Percentiles rank a stretch among this genome's conserved stretches.
phyloP scores from a whole-genome alignment of 1,140 invertebrate genomes.

The Lerema accius region DNA sequence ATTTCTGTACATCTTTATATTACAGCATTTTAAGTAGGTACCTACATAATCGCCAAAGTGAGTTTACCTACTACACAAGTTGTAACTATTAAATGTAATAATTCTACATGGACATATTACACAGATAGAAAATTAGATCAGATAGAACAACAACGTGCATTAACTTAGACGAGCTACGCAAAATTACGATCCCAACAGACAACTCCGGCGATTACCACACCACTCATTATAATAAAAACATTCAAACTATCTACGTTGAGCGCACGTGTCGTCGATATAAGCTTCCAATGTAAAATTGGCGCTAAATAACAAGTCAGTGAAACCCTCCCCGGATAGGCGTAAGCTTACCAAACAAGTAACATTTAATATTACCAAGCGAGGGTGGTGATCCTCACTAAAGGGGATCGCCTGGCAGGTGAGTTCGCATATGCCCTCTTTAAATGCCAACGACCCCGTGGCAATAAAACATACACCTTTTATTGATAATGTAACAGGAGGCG shows the following conservation, averaged over 20 bases:
- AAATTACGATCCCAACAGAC: no score
- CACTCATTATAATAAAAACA: constrained; percentile 29
- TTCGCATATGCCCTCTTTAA: constrained; percentile 61
- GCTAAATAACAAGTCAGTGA: constrained; percentile 21
- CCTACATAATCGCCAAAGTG: no score
- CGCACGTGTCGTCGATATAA: constrained; percentile 15
- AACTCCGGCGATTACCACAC: constrained; percentile 4
- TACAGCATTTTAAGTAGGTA: no score
- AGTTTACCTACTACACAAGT: no score
- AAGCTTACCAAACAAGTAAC: constrained; percentile 52
- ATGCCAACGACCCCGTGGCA: constrained; percentile 59
- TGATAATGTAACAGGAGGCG: constrained; percentile 47
- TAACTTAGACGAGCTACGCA: no score
- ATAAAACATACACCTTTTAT: constrained; percentile 55
- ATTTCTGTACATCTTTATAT: no score
- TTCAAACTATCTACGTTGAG: no score
- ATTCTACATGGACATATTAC: no score
- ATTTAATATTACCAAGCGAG: constrained; percentile 58
- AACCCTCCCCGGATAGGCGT: constrained; percentile 22
- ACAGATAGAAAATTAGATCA: no score
- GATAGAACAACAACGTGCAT: no score
- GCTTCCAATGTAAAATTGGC: constrained; percentile 12
- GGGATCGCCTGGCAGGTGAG: constrained; percentile 55
- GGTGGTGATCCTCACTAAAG: constrained; percentile 51
- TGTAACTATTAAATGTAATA: no score